phyloP scores from a whole-genome alignment of 2,888 invertebrate species.

The Steinernema carpocapsae region DNA sequence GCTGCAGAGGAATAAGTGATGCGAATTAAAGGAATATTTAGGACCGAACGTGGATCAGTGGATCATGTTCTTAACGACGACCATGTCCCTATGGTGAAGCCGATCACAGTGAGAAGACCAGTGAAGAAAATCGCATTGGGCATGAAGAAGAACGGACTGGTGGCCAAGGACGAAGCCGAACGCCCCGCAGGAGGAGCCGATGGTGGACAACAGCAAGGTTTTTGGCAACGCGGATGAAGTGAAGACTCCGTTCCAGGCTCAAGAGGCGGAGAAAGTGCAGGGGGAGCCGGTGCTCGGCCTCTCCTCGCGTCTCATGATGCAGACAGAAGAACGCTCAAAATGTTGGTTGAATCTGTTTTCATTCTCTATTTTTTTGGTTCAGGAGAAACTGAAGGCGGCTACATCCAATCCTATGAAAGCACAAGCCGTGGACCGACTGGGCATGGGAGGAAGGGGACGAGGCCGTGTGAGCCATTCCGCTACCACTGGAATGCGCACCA shows the following conservation, averaged over 20 bases:
- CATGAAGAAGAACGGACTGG: constrained; percentile 84
- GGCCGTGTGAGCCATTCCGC: constrained; percentile 56
- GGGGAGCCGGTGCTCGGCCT: constrained; percentile 33
- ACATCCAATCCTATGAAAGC: constrained; percentile 79
- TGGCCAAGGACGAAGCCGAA: constrained; percentile 89
- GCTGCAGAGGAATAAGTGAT: background rate
- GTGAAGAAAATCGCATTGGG: constrained; percentile 71
- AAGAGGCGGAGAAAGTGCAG: constrained; percentile 5
- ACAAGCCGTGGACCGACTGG: constrained; percentile 86
- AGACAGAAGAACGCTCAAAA: constrained; percentile 51
- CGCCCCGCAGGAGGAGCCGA: constrained; percentile 90
- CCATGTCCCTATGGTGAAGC: constrained; percentile 37
- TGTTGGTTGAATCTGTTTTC: background rate
- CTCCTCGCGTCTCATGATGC: constrained; percentile 47
- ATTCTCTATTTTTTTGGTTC: constrained; percentile 26
- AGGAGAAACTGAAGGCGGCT: constrained; percentile 40
- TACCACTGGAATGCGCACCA: constrained; percentile 60
- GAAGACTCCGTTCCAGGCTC: background rate
- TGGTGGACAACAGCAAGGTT: constrained; percentile 84
- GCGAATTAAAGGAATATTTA: constrained; percentile 7
- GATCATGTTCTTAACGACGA: constrained; percentile 52
- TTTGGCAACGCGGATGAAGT: constrained; percentile 71
- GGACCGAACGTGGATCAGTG: constrained; percentile 57
- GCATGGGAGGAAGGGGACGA: constrained; percentile 78
- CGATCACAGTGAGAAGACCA: constrained; percentile 35